These are phyloP conservation scores for Cosmopolites sordidus DNA, from an alignment of 2,888 invertebrate genomes.

Conservation along the genomic window DNA sequence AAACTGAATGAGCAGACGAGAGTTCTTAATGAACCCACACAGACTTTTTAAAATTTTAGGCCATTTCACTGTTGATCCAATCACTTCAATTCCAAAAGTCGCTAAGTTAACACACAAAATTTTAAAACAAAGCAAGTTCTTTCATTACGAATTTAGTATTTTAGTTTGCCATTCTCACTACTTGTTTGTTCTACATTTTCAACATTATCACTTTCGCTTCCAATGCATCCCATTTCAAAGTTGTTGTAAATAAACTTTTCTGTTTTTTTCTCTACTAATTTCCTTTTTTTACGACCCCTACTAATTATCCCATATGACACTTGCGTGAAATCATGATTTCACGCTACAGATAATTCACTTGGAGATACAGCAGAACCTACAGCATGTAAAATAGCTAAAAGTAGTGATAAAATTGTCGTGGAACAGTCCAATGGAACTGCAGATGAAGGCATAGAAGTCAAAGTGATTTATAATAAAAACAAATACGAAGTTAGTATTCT, in stretches of 20 bases:
- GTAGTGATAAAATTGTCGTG: constrained; percentile 33
- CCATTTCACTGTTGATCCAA: too few species aligned
- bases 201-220: constrained; percentile 49
- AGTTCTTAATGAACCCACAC: too few species aligned
- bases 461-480: constrained; percentile 81
- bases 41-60: too few species aligned
- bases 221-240: constrained; percentile 24
- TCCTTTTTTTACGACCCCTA: not conserved
- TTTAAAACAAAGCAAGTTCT: too few species aligned
- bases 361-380: constrained; percentile 49
- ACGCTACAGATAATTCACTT: constrained; percentile 8
- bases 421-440: constrained; percentile 12
- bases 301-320: not conserved
- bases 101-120: too few species aligned
- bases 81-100: too few species aligned
- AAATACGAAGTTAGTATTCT: constrained; percentile 80
- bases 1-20: too few species aligned
- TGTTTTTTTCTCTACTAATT: constrained; percentile 4
- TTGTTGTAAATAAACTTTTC: not conserved
- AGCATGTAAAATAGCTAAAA: constrained; percentile 46
- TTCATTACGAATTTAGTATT: too few species aligned
- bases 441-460: constrained; percentile 65
- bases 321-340: too few species aligned
- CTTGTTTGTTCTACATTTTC: constrained; percentile 44
- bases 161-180: constrained; percentile 39